Evolutionary conservation across 2,797 vertebrate genomes (phyloP), one percentile per base, ranked within the genome.

Genomic region (Cirrhinus molitorella): DNA sequence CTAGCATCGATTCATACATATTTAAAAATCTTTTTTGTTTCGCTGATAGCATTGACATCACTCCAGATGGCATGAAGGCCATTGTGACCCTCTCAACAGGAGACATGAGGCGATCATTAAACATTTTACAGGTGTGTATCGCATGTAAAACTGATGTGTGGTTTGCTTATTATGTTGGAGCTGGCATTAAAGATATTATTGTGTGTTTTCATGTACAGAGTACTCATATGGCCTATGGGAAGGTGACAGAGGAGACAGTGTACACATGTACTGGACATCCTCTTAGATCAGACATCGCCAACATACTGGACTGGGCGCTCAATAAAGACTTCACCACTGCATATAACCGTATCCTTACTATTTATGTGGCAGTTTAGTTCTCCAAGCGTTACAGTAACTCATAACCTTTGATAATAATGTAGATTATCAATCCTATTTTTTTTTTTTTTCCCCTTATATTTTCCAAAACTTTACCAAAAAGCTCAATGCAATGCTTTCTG

Each of bases 201-300:
- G n/a, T 16, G 5, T 81, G 55, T 63, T 73, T 86, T 85, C 8
- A 8, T 86, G 82, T 79, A 49, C 93, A 99, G 98, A 99, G 98
- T 92, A 99, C 98, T 83, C 94, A 91, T 5, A 99, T 99, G 98
- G 98, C 98, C 6, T 98, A 98, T 0, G 95, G 93, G 76, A 97
- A 95, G 86, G 96, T 99, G 79, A 98, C 96, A 0, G 98, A 98
- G 90, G 96, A 98, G 89, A 96, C 94, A 0, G 98, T 98, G n/a
- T 98, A 99, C 92, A 98, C 96, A 0, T 99, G 98, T 91, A 99
- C 98, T 0, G 98, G 98, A 13, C 98, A 99, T 72, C 98, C 98
- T 0, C 96, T 99, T 78, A 97, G 96, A 91, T 96, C 97, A 0
- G 98, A 99, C 86, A 97, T 99, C 0, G 96, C 98, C 89, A 99